A percentile compares a stretch with the other conserved stretches of the same genome.
Conservation (phyloP, 2,888 invertebrate species). For the Ectemnius lituratus region DNA sequence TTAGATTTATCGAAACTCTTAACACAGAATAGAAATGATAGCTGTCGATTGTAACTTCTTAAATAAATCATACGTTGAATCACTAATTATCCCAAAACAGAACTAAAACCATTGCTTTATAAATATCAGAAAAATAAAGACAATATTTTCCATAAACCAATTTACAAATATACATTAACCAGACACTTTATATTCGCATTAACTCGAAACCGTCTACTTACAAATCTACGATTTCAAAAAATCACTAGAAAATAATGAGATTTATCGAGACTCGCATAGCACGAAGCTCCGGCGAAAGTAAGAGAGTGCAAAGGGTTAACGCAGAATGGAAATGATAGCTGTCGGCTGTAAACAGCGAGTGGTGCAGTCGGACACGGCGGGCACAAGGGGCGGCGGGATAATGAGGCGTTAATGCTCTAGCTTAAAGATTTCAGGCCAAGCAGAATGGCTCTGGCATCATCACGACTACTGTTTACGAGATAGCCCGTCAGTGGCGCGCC, state of each 20-base stretch:
- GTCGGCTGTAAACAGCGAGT: constrained; percentile 21
- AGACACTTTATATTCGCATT: no score
- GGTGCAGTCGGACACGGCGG: neutral
- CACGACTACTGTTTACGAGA: constrained; percentile 26
- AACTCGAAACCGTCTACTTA: no score
- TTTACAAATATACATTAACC: no score
- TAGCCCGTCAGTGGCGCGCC: neutral
- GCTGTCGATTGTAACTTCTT: constrained; percentile 6
- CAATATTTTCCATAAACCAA: no score
- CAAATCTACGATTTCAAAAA: no score
- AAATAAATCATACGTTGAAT: no score
- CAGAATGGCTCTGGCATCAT: constrained; percentile 15
- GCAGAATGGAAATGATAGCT: constrained; percentile 32
- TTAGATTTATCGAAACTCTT: neutral
- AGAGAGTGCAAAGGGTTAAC: constrained; percentile 19
- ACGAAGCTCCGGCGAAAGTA: constrained; percentile 6
- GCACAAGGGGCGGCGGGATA: constrained; percentile 18
- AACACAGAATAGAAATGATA: constrained; percentile 34
- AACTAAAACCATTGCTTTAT: no score
- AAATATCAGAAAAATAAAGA: no score
- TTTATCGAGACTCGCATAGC: constrained; percentile 3
- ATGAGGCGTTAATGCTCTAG: constrained; percentile 35
- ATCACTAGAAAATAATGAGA: neutral
- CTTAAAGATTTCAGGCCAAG: constrained; percentile 10
- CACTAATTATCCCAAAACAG: no score